Evolutionary conservation across 2,113 vertebrate species (phyloP), one percentile per base, ranked within the genome.

Genomic region (Sebastes fasciatus): DNA sequence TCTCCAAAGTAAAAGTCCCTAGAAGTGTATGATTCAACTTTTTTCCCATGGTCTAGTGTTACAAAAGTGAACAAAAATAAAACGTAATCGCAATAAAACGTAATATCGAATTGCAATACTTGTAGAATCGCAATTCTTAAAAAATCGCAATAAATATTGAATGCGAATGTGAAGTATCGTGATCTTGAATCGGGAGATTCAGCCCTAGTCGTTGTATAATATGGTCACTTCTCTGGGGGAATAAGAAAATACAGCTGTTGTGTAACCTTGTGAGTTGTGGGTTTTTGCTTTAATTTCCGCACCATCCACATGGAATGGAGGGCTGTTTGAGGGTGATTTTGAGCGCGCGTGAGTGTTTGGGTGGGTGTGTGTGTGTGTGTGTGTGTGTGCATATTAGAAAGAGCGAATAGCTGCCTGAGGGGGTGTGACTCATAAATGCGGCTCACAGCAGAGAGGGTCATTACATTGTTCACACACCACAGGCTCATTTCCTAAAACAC

Each of bases 401-500:
- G 86, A 67, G 75, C 4, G 77, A 82, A 74, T 63, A 58, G 80
- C 65, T 60, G 89, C 90, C 80, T 82, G 86, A 82, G 86, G 89
- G 90, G 86, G 88, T 90, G 91, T 92, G 90, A 93, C 70, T 93
- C 92, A 93, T 91, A 90, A 94, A 91, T 94, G 93, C 85, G 57
- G 86, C 83, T 88, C 87, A 82, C 82, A 89, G 90, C 84, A 89
- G 80, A 92, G 88, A 93, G 91, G 91, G 91, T 92, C 92, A 94
- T 94, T 94, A 94, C 88, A 90, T 85, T 91, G 89, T 94, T 93
- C 94, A 90, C 92, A 93, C 94, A 91, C 88, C 79, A 79, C 74
- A 16, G 86, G 86, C 92, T 93, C 93, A 87, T 94, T 94, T 94
- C 92, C 91, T 93, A 92, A 94, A 94, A 94, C 92, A 93, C 91